Percentiles rank a stretch among this genome's conserved stretches.
phyloP scores from a whole-genome alignment of 1,140 invertebrate genomes.

The Ips typographus region DNA sequence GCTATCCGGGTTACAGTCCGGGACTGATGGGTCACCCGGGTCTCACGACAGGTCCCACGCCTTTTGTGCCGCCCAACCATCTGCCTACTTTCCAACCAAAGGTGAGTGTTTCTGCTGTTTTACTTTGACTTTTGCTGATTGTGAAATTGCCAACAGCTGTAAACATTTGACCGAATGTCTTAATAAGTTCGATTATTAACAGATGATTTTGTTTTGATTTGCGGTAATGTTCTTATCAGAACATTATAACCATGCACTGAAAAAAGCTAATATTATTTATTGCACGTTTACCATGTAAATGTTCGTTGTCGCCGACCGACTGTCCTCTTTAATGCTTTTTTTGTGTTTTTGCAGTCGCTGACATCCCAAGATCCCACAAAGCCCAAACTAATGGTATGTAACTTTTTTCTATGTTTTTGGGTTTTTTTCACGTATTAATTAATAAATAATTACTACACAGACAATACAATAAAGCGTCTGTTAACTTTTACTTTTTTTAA shows the following conservation, averaged over 20 bases:
- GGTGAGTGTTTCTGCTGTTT: conserved; percentile 59
- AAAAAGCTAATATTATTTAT: too few species aligned
- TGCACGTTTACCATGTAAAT: too few species aligned
- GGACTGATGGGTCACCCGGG: conserved; percentile 73
- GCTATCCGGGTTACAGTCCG: conserved; percentile 79
- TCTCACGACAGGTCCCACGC: conserved; percentile 66
- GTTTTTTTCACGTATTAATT: too few species aligned
- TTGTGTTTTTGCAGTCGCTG: conserved; percentile 51
- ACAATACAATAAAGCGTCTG: too few species aligned
- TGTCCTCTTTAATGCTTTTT: conserved; percentile 50
- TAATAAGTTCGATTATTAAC: too few species aligned
- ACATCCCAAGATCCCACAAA: conserved; percentile 57
- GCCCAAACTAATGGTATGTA: conserved; percentile 60
- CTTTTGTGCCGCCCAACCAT: conserved; percentile 78
- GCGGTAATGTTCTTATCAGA: too few species aligned
- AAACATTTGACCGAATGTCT: background rate
- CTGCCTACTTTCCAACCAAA: conserved; percentile 84
- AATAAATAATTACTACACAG: too few species aligned
- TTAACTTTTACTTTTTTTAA: background rate
- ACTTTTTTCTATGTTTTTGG: conserved; percentile 4
- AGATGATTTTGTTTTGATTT: too few species aligned
- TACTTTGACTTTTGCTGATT: background rate
- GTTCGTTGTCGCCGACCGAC: background rate
- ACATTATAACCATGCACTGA: too few species aligned
- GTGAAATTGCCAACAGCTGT: too few species aligned